Percentiles rank a stretch among this genome's conserved stretches.
These are phyloP conservation scores for Drosophila pachea DNA, from an alignment of 1,140 invertebrate species.

Conservation along the genomic window DNA sequence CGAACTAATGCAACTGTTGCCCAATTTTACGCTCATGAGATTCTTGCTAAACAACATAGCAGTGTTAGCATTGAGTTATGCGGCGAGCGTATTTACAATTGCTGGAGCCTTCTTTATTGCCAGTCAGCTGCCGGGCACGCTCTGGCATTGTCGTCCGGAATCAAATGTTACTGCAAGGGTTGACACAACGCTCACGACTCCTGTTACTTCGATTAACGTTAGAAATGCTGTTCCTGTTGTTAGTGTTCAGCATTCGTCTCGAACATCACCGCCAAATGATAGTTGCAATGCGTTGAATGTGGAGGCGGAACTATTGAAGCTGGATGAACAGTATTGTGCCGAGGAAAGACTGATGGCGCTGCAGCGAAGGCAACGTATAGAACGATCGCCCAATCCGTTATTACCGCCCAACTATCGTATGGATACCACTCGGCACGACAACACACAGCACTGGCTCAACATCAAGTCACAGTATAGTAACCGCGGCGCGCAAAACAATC, in stretches of 20 bases:
- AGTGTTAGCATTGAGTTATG: slow-evolving; percentile 85
- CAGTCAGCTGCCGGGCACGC: slow-evolving; percentile 81
- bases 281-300: slow-evolving; percentile 54
- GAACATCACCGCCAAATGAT: slow-evolving; percentile 17
- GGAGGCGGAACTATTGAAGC: slow-evolving; percentile 63
- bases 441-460: slow-evolving; percentile 55
- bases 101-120: slow-evolving; percentile 85
- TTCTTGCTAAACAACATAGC: slow-evolving; percentile 83
- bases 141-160: slow-evolving; percentile 56
- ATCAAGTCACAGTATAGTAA: slow-evolving; percentile 62
- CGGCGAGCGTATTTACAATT: slow-evolving; percentile 85
- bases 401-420: slow-evolving; percentile 19
- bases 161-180: slow-evolving; percentile 6
- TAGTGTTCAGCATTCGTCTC: slow-evolving; percentile 1
- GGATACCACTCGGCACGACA: slow-evolving; percentile 24
- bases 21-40: slow-evolving; percentile 80
- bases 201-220: slow-evolving; percentile 8
- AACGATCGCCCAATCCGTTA: slow-evolving; percentile 14
- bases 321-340: slow-evolving; percentile 56
- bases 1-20: slow-evolving; percentile 85
- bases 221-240: slow-evolving; percentile 23
- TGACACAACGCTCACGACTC: slow-evolving; percentile 8
- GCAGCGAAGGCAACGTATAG: slow-evolving; percentile 17
- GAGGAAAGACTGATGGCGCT: slow-evolving; percentile 55
- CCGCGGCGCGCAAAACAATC: slow-evolving; percentile 3